Evolutionary conservation across 2,113 vertebrate species (phyloP), one percentile per base, ranked within the genome.

Genomic region (Cathartes aura): DNA sequence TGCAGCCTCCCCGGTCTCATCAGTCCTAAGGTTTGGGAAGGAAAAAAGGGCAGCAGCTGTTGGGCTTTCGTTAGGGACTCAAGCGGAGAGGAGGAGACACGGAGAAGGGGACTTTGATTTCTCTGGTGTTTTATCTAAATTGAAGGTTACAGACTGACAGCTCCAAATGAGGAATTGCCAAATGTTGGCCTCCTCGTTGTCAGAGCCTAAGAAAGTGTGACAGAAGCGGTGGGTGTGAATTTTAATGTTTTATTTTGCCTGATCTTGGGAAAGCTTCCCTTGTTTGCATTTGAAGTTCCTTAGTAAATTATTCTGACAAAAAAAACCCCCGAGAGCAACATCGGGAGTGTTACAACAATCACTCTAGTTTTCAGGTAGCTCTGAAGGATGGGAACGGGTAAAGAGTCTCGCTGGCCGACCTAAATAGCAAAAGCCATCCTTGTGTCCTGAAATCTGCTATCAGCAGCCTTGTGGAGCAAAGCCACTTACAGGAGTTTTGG

Each of bases 191-290:
- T 89, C 70, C 81, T 92, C 18, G 1, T 53, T 78, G 66, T 86
- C 95, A 82, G 71, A 92, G 71, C 66, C 89, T 64, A 78, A 62
- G 71, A 43, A 86, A 82, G 71, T 30, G 24, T 92, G 91, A 81
- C 82, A 91, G 82, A 89, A 96, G 55, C 1, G 1, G 85, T 79
- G 81, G 81, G 75, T 59, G 81, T 79, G 85, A 79, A 89, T 92
- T 78, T 86, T 64, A 89, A 86, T 78, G 63, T 62, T 96, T 82
- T 74, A 59, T 79, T 70, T 92, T 74, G 95, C 82, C 76, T 74
- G 48, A 74, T 86, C 81, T 74, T 64, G 55, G 48, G 67, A 93
- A 90, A 79, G 73, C 60, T 73, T 92, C 60, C 55, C 55, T 86
- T 11, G 0, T 74, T 86, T 94, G 71, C 85, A 86, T 89, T 59